Conservation (phyloP, 2,113 vertebrate species). For the Odocoileus hemionus region DNA sequence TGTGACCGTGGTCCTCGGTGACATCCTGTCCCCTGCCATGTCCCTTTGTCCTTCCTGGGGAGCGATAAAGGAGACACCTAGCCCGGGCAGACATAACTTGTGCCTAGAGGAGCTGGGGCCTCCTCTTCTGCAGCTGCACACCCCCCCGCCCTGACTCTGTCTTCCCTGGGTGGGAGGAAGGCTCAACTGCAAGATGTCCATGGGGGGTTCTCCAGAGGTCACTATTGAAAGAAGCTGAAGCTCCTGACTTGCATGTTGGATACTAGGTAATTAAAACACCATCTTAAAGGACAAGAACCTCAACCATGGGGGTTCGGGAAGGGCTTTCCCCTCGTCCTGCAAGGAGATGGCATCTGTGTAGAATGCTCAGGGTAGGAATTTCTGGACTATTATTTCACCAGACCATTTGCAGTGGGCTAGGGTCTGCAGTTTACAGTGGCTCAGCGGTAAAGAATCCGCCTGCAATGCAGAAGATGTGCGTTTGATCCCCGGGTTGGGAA, state of each 20-base stretch:
- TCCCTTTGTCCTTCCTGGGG: background rate
- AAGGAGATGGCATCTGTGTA: background rate
- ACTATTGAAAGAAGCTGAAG: background rate
- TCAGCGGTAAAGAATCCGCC: background rate
- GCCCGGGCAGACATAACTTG: background rate
- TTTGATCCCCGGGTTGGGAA: background rate
- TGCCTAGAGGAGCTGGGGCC: background rate
- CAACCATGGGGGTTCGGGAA: background rate
- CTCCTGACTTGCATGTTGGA: background rate
- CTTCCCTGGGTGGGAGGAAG: background rate
- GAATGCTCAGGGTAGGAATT: background rate
- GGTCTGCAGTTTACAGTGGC: background rate
- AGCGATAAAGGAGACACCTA: background rate
- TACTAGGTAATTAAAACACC: background rate
- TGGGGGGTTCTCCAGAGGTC: background rate
- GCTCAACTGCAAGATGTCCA: background rate
- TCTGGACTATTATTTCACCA: background rate
- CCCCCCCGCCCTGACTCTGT: rapidly evolving
- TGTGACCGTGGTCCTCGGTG: background rate
- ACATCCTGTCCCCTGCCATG: too few relatives aligned
- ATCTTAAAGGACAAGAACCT: background rate
- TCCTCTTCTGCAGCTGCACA: background rate
- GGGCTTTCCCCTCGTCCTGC: background rate
- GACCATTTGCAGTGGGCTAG: background rate
- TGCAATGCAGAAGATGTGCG: background rate